These are phyloP conservation scores for Argyresthia goedartella DNA, from an alignment of 2,888 invertebrate species.

Conservation along the genomic window DNA sequence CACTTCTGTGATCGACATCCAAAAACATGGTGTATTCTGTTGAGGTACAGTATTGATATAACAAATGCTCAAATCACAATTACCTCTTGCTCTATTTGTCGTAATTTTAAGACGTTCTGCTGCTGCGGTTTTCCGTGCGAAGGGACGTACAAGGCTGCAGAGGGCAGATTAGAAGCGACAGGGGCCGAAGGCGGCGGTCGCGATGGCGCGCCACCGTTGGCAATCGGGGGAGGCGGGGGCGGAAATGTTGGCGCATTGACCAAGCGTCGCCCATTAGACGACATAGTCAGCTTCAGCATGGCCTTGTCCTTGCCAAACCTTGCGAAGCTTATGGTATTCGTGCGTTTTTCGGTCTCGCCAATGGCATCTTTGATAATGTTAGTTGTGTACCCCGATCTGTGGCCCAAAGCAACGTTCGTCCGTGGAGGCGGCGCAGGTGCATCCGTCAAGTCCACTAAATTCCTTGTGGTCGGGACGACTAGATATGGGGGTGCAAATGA, in stretches of 20 bases:
- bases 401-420: conserved; percentile 25
- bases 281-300: conserved; percentile 49
- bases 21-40: conserved; percentile 20
- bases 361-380: conserved; percentile 47
- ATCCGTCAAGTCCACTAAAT: conserved; percentile 53
- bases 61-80: conserved; percentile 55
- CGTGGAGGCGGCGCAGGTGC: conserved; percentile 57
- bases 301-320: conserved; percentile 46
- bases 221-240: conserved; percentile 20
- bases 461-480: conserved; percentile 37
- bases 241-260: conserved; percentile 1
- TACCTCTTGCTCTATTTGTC: conserved; percentile 47
- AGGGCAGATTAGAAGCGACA: too few relatives aligned
- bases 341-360: conserved; percentile 40
- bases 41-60: conserved; percentile 44
- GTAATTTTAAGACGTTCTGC: conserved; percentile 17
- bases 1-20: not conserved
- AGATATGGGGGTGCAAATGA: too few relatives aligned
- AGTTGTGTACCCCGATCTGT: conserved; percentile 46
- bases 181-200: conserved; percentile 12
- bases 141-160: too few relatives aligned
- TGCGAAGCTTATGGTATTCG: conserved; percentile 60
- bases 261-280: conserved; percentile 36
- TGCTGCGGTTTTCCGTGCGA: too few relatives aligned
- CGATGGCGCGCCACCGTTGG: conserved; percentile 10